phyloP scores from a whole-genome alignment of 2,888 invertebrate species.

The Lamellibrachia satsuma region DNA sequence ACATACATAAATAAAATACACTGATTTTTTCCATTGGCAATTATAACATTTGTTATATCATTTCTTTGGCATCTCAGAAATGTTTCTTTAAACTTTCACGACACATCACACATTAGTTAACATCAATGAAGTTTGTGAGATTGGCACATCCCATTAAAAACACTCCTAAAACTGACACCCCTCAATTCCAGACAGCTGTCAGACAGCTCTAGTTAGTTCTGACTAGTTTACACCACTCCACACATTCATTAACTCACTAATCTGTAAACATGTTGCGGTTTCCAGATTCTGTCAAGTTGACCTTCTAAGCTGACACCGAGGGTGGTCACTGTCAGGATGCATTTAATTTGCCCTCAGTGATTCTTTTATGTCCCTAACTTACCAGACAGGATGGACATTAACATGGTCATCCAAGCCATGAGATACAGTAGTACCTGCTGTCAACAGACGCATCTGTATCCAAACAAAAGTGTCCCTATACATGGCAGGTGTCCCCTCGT shows the following conservation, averaged over 20 bases:
- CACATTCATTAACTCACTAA: background rate
- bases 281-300: background rate
- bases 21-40: background rate
- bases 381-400: background rate
- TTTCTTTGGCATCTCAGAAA: background rate
- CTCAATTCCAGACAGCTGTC: background rate
- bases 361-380: background rate
- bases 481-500: too few relatives aligned
- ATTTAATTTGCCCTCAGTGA: background rate
- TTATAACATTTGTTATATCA: background rate
- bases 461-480: too few relatives aligned
- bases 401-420: background rate
- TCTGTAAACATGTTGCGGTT: background rate
- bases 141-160: background rate
- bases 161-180: background rate
- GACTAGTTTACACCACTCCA: background rate
- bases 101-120: background rate
- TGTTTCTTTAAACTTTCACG: background rate
- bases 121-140: background rate
- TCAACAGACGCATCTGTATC: background rate
- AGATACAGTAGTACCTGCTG: background rate
- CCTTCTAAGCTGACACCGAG: background rate
- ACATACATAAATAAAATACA: too few relatives aligned
- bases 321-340: background rate
- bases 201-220: background rate